A percentile compares a stretch with the other conserved stretches of the same genome.
phyloP scores from a whole-genome alignment of 1,140 invertebrate species.

The Rhyzopertha dominica region DNA sequence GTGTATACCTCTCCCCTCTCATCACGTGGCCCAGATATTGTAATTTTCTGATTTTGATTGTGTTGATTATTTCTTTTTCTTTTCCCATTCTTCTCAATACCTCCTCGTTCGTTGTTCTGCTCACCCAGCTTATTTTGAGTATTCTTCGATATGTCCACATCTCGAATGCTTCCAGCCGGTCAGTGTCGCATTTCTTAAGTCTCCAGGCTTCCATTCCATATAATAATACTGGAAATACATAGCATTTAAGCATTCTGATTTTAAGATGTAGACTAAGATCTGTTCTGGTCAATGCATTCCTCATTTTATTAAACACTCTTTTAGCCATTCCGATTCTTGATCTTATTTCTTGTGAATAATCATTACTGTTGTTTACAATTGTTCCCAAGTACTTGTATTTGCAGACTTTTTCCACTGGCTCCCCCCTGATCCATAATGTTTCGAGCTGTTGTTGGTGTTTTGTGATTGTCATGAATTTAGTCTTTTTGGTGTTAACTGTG shows the following conservation, averaged over 20 bases:
- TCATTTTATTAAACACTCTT: slow-evolving; percentile 3
- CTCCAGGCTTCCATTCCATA: slow-evolving; percentile 16
- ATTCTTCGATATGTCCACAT: slow-evolving; percentile 8
- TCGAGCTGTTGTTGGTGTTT: too few relatives aligned
- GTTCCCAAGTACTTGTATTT: slow-evolving; percentile 9
- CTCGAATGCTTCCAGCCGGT: not conserved
- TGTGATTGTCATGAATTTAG: slow-evolving; percentile 12
- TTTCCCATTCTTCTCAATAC: slow-evolving; percentile 2
- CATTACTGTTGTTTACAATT: not conserved
- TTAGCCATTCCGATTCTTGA: slow-evolving; percentile 1
- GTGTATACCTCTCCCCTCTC: slow-evolving; percentile 6
- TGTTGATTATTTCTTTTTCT: not conserved
- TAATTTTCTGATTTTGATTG: slow-evolving; percentile 5
- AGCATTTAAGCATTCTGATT: slow-evolving; percentile 11
- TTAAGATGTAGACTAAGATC: not conserved
- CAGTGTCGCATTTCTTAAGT: not conserved
- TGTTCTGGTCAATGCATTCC: not conserved
- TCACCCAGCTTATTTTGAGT: not conserved
- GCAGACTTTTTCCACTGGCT: not conserved
- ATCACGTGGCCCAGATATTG: slow-evolving; percentile 7
- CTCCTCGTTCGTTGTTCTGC: not conserved
- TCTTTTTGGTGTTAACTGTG: slow-evolving; percentile 7
- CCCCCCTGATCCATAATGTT: too few relatives aligned
- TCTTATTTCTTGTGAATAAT: slow-evolving; percentile 3
- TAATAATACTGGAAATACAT: slow-evolving; percentile 11